Conservation (phyloP, 2,888 invertebrate genomes). For the Clitarchus hookeri region DNA sequence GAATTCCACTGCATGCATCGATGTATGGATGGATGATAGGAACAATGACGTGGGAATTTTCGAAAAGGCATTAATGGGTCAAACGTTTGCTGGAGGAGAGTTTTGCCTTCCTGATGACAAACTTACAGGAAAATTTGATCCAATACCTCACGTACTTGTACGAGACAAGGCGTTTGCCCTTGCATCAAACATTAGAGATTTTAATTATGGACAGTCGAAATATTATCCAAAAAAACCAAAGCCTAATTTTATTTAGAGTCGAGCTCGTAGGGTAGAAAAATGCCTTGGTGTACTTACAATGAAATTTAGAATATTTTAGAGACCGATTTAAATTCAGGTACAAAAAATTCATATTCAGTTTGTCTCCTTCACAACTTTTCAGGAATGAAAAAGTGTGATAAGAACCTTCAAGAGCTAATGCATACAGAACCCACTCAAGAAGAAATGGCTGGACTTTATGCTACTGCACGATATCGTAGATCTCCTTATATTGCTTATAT, state of each 20-base stretch:
- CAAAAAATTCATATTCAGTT: too few relatives aligned
- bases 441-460: too few relatives aligned
- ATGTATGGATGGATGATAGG: neutral
- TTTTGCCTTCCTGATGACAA: conserved; percentile 12
- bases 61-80: neutral
- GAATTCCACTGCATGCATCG: neutral
- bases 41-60: conserved; percentile 25
- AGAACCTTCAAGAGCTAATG: too few relatives aligned
- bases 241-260: too few relatives aligned
- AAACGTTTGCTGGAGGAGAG: neutral
- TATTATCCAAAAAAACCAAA: too few relatives aligned
- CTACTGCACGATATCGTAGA: too few relatives aligned
- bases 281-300: neutral
- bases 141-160: neutral
- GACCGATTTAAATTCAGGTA: too few relatives aligned
- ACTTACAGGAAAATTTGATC: neutral
- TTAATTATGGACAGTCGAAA: too few relatives aligned
- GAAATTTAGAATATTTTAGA: neutral
- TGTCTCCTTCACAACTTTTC: too few relatives aligned
- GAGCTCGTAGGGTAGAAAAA: neutral
- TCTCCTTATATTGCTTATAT: too few relatives aligned
- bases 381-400: too few relatives aligned
- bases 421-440: too few relatives aligned
- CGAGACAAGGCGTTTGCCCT: neutral
- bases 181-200: neutral